phyloP scores from a whole-genome alignment of 53 echinoderm and acorn worm genomes.

The Astropecten irregularis region DNA sequence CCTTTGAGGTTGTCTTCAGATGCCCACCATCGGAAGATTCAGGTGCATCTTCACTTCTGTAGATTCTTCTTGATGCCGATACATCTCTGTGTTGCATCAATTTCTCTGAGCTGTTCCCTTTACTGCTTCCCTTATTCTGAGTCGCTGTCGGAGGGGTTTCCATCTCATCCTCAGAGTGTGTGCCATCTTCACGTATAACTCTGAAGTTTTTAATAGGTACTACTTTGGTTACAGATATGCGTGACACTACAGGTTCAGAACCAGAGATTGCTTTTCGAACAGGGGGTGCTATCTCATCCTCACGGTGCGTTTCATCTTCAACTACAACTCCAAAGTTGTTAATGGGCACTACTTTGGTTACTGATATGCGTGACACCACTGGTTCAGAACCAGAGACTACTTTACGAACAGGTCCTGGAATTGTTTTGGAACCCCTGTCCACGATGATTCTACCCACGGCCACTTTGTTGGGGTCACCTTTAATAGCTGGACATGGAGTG shows the following conservation, averaged over 20 bases:
- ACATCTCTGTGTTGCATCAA: not conserved
- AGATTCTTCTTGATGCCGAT: not conserved
- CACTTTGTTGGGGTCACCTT: not conserved
- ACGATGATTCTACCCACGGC: not conserved
- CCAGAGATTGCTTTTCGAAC: not conserved
- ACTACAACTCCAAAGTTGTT: not conserved
- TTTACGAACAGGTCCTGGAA: not conserved
- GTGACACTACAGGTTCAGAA: not conserved
- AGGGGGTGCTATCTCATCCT: not conserved
- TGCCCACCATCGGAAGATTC: too few species aligned
- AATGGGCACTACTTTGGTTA: not conserved
- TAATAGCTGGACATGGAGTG: not conserved
- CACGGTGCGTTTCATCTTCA: not conserved
- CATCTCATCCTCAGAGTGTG: not conserved
- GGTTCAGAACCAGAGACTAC: not conserved
- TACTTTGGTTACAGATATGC: not conserved
- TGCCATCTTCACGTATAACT: not conserved
- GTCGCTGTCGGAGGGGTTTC: too few species aligned
- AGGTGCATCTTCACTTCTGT: not conserved
- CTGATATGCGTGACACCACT: not conserved
- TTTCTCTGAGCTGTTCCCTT: not conserved
- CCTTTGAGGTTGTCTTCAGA: too few species aligned
- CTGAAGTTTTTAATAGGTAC: not conserved
- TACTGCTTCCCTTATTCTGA: too few species aligned
- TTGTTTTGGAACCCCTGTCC: not conserved